A percentile compares a stretch with the other conserved stretches of the same genome.
These are phyloP conservation scores for Meloidogyne hapla DNA, from an alignment of 1,140 invertebrate species.

Conservation along the genomic window DNA sequence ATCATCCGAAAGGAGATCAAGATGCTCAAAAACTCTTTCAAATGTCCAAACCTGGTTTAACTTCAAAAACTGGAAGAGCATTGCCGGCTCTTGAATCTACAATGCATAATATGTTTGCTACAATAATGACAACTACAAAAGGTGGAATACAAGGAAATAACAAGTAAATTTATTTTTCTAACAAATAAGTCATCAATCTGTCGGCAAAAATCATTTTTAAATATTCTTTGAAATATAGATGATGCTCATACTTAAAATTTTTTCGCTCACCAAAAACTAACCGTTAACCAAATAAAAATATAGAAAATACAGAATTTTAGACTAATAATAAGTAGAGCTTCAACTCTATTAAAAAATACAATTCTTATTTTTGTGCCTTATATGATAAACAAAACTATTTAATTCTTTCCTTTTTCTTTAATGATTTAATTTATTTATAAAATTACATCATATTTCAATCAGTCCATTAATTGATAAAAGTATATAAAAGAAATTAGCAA, in stretches of 20 bases:
- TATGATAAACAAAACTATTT: not conserved
- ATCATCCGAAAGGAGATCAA: conserved; percentile 47
- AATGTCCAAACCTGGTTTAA: conserved; percentile 34
- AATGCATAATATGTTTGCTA: conserved; percentile 48
- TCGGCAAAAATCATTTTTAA: no score
- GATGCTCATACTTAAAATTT: no score
- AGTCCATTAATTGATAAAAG: not conserved
- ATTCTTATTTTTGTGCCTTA: not conserved
- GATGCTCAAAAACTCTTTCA: conserved; percentile 46
- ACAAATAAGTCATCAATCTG: not conserved
- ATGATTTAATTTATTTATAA: conserved; percentile 4
- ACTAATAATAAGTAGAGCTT: no score
- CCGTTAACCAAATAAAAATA: no score
- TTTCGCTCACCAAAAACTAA: no score
- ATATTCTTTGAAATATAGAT: no score
- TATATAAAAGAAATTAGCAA: not conserved
- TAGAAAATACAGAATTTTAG: no score
- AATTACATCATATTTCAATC: not conserved
- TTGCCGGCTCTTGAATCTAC: conserved; percentile 43
- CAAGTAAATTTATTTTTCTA: no score
- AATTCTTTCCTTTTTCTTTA: not conserved
- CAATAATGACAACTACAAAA: conserved; percentile 39
- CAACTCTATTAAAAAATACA: no score
- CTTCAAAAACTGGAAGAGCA: conserved; percentile 27
- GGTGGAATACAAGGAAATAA: not conserved